These are phyloP conservation scores for Anhinga rufa DNA, from an alignment of 2,113 vertebrate genomes.

Conservation along the genomic window DNA sequence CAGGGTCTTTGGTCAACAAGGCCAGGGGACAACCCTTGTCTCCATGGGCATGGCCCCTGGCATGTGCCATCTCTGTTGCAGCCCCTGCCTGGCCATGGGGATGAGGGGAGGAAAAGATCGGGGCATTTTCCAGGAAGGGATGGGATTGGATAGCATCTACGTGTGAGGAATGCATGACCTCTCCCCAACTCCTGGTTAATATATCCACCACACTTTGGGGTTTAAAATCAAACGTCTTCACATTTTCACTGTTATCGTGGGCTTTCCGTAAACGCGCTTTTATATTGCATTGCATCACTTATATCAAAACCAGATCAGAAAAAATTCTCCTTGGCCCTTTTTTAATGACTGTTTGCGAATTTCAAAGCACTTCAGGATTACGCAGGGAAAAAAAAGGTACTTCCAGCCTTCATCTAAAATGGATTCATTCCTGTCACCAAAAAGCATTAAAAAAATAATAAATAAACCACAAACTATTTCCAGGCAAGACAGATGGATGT, in stretches of 20 bases:
- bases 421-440: slow-evolving; percentile 27
- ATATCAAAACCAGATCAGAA: slow-evolving; percentile 54
- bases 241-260: background rate
- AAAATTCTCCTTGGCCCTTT: background rate
- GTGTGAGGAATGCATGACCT: background rate
- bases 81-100: background rate
- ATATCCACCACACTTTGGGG: background rate
- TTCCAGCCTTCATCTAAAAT: background rate
- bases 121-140: background rate
- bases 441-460: background rate
- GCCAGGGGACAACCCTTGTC: background rate
- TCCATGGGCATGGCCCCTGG: rapidly evolving
- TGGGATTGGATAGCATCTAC: background rate
- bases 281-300: slow-evolving; percentile 22
- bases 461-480: background rate
- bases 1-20: background rate
- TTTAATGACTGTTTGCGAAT: background rate
- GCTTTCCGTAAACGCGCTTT: background rate
- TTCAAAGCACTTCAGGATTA: slow-evolving; percentile 43
- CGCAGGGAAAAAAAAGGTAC: background rate
- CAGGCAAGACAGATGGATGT: slow-evolving; percentile 13
- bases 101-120: background rate
- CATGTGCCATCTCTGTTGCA: background rate
- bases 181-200: background rate
- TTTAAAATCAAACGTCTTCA: slow-evolving; percentile 33